These are phyloP conservation scores for Clivina fossor DNA, from an alignment of 2,888 invertebrate species.

Conservation along the genomic window DNA sequence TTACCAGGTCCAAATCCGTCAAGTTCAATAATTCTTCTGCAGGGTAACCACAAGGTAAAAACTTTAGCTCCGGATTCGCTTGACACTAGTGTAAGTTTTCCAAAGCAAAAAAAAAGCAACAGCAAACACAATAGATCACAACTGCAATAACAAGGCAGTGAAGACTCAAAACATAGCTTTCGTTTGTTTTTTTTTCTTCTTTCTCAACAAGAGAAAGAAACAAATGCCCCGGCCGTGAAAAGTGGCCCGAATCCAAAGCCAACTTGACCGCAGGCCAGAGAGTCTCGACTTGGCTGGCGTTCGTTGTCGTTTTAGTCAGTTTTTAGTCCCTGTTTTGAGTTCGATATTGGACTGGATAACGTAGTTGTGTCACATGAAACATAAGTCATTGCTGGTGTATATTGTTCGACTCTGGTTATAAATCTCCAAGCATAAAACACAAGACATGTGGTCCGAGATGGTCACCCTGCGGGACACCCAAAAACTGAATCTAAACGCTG, in stretches of 20 bases:
- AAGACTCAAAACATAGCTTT: background rate
- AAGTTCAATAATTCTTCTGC: conserved; percentile 10
- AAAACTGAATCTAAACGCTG: no score
- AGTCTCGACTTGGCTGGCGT: background rate
- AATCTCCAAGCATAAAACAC: conserved; percentile 14
- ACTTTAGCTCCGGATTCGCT: conserved; percentile 11
- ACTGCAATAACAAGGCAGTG: conserved; percentile 25
- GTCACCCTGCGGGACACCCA: background rate
- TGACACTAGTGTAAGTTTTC: conserved; percentile 19
- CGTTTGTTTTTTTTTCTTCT: background rate
- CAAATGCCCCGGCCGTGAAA: conserved; percentile 12
- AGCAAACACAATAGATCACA: conserved; percentile 26
- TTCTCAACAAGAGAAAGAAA: conserved; percentile 1
- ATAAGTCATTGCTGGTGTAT: conserved; percentile 34
- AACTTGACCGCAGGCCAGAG: conserved; percentile 18
- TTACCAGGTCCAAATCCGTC: no score
- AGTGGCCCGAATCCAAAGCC: conserved; percentile 6
- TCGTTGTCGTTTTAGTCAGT: background rate
- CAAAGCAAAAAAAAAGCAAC: conserved; percentile 4
- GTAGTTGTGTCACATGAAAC: conserved; percentile 31
- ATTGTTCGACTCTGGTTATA: conserved; percentile 27
- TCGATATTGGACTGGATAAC: conserved; percentile 31
- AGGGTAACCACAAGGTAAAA: conserved; percentile 1
- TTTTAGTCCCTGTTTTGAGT: background rate
- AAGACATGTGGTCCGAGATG: background rate